Conservation (phyloP, 2,888 invertebrate genomes). For the Cheilosia impressa region DNA sequence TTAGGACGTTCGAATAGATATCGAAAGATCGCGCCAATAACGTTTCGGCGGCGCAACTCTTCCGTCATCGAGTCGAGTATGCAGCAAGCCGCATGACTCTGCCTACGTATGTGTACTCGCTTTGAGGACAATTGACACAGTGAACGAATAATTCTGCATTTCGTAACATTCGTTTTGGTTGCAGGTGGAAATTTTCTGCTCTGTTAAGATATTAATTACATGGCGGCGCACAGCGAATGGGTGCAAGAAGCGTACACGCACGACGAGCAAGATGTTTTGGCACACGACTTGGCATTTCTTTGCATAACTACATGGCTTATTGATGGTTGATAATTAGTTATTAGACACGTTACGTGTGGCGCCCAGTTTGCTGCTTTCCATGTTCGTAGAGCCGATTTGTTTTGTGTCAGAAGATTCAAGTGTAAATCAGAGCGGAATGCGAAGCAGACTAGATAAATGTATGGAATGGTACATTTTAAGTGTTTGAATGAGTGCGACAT, state of each 20-base stretch:
- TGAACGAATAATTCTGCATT: constrained; percentile 36
- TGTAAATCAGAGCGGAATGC: no score
- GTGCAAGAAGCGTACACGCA: constrained; percentile 31
- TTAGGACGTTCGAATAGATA: not conserved
- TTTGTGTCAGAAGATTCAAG: no score
- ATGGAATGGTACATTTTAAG: no score
- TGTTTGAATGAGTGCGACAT: no score
- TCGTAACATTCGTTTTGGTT: constrained; percentile 28
- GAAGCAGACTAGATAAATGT: no score
- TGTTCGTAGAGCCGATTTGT: no score
- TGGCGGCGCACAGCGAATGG: constrained; percentile 7
- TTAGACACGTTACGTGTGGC: no score
- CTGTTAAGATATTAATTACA: constrained; percentile 56
- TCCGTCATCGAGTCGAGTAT: constrained; percentile 38
- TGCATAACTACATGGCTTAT: no score
- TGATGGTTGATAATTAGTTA: no score
- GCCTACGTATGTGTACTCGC: not conserved
- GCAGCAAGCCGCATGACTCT: constrained; percentile 18
- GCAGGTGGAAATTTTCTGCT: constrained; percentile 50
- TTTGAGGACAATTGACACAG: constrained; percentile 46
- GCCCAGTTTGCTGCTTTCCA: no score
- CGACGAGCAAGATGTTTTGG: not conserved
- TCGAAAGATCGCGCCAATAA: not conserved
- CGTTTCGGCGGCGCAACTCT: constrained; percentile 28
- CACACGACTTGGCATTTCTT: not conserved